Evolutionary conservation across 2,888 invertebrate genomes (phyloP).

Genomic region (Drosophila formosana): DNA sequence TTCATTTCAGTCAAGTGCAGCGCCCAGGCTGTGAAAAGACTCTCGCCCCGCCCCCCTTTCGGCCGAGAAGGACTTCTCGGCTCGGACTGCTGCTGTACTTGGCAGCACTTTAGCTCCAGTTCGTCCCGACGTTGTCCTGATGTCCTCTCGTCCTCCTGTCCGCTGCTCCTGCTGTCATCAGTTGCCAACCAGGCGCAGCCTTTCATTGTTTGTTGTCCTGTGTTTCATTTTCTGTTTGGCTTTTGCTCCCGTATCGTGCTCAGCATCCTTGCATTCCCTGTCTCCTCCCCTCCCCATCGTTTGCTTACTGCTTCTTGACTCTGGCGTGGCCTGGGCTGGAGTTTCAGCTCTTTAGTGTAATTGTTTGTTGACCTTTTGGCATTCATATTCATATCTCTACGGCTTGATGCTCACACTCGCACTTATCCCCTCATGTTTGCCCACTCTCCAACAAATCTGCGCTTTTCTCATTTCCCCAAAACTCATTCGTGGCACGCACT

Average conservation of each 20-base stretch:
- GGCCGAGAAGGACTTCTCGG: conserved; percentile 6
- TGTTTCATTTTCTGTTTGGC: conserved; percentile 48
- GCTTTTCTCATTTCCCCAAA: conserved; percentile 35
- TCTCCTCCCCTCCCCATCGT: conserved; percentile 7
- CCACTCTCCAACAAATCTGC: conserved; percentile 25
- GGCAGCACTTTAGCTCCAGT: conserved; percentile 43
- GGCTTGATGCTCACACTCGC: conserved; percentile 4
- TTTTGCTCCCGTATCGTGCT: conserved; percentile 38
- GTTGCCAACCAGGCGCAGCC: conserved; percentile 61
- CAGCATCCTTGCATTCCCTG: conserved; percentile 7
- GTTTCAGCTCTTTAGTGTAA: conserved; percentile 49
- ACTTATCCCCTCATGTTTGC: not conserved
- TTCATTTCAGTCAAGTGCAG: conserved; percentile 77
- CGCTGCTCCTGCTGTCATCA: conserved; percentile 51
- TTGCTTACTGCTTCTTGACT: conserved; percentile 17
- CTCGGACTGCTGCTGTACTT: conserved; percentile 39
- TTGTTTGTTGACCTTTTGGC: conserved; percentile 65
- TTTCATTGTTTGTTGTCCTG: conserved; percentile 59
- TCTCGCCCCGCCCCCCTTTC: conserved; percentile 25
- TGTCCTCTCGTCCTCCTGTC: conserved; percentile 6
- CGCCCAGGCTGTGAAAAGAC: conserved; percentile 58
- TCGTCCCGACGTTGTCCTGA: not conserved
- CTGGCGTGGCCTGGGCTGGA: conserved; percentile 7
- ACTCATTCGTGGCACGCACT: conserved; percentile 27
- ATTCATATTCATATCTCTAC: conserved; percentile 58